A percentile compares a stretch with the other conserved stretches of the same genome.
Conservation (phyloP, 2,888 invertebrate species). For the Cactoblastis cactorum region DNA sequence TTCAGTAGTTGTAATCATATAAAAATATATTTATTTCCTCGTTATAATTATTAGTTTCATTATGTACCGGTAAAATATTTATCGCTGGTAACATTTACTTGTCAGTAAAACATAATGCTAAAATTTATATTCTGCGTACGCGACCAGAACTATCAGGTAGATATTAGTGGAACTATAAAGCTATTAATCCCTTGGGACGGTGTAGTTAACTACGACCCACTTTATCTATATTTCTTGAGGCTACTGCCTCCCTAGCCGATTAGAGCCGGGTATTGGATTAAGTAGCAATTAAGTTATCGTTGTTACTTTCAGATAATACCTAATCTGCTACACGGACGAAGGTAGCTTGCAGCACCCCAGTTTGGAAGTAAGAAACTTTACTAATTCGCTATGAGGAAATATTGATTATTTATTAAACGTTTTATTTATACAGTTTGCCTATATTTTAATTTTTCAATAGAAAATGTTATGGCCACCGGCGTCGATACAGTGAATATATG, state of each 20-base stretch:
- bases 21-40: too few species aligned
- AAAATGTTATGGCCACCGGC: too few species aligned
- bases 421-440: too few species aligned
- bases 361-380: neutral
- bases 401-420: neutral
- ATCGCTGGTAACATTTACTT: too few species aligned
- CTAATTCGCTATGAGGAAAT: neutral
- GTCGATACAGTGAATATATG: too few species aligned
- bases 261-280: slow-evolving; percentile 27
- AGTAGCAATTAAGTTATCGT: slow-evolving; percentile 23
- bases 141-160: slow-evolving; percentile 29
- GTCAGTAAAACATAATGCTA: slow-evolving; percentile 2
- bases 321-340: neutral
- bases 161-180: slow-evolving; percentile 40
- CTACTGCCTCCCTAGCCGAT: slow-evolving; percentile 30
- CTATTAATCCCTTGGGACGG: slow-evolving; percentile 59
- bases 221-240: slow-evolving; percentile 44
- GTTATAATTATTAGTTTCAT: neutral
- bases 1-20: too few species aligned
- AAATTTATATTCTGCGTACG: slow-evolving; percentile 7
- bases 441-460: too few species aligned
- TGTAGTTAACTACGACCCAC: slow-evolving; percentile 62
- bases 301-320: slow-evolving; percentile 8
- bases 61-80: neutral
- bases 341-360: neutral